Evolutionary conservation across 2,797 vertebrate species (phyloP), one percentile per base, ranked within the genome.

Genomic region (Bufotes viridis): DNA sequence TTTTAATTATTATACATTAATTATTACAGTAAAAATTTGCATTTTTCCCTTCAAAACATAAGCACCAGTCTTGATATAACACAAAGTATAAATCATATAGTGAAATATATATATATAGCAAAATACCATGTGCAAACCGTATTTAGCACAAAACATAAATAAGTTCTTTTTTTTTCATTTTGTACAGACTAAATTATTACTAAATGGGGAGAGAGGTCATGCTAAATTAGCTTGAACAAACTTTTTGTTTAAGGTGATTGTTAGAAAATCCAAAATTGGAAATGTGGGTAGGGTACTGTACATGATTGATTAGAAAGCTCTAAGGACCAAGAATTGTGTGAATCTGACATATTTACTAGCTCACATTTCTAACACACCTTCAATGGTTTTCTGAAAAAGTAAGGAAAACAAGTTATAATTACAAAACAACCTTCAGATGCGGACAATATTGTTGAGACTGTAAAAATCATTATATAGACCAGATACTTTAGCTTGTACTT

Each of bases 1-100:
- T 93, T 95, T 94, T 94, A 95, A 95, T 95, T 95, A 94, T 95
- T 93, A 94, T 95, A 96, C 94, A 96, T 95, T 95, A 95, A 93
- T 95, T 94, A 94, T 95, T 95, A 95, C 93, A 96, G 94, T 95
- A 95, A 94, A 96, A 96, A 96, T 95, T 94, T 93, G 94, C 93
- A 93, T 93, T 93, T 93, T 93, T 78, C 93, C 92, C 94, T 94
- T 93, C 93, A 95, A 95, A 96, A 94, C 95, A 95, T 94, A 95
- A 96, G 95, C 95, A 96, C 95, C 95, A 95, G 94, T 96, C 94
- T 94, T 95, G 94, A 93, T 92, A 87, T 91, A 93, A 95, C 93
- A 91, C 93, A 93, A 89, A 90, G 92, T 92, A 90, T 90, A 92
- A 93, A 93, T 92, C 92, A 78, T 93, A 91, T 94, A 92, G 93